Conservation (phyloP, 92 coral and sea anemone genomes). For the Phenganax subtilis region DNA sequence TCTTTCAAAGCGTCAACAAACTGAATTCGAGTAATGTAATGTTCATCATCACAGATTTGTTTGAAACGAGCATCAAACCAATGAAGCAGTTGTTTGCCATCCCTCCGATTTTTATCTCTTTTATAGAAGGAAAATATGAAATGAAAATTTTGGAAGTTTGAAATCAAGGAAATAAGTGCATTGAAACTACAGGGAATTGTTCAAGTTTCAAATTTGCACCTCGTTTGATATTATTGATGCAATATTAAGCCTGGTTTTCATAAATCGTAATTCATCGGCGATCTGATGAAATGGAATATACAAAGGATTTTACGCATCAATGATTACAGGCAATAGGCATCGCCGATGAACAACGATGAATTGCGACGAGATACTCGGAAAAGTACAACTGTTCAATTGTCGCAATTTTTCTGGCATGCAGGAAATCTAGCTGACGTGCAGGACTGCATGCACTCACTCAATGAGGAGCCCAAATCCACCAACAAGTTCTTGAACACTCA, state of each 20-base stretch:
- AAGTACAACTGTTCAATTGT: too few relatives aligned
- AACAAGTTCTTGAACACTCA: slow-evolving; percentile 37
- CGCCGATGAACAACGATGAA: too few relatives aligned
- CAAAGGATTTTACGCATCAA: too few relatives aligned
- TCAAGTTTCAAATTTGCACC: too few relatives aligned
- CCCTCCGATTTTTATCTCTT: slow-evolving; percentile 10
- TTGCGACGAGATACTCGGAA: too few relatives aligned
- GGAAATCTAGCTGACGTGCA: too few relatives aligned
- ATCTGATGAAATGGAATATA: too few relatives aligned
- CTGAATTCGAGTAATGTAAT: slow-evolving; percentile 8
- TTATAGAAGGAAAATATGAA: neutral
- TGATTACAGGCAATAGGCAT: too few relatives aligned
- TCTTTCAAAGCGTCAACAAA: slow-evolving; percentile 12
- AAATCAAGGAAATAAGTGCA: neutral
- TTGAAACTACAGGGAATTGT: neutral
- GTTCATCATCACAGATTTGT: slow-evolving; percentile 7
- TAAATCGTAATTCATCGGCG: too few relatives aligned
- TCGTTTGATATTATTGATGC: too few relatives aligned
- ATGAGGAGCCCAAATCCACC: slow-evolving; percentile 30
- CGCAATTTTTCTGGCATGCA: too few relatives aligned
- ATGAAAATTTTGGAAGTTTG: neutral
- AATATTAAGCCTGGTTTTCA: too few relatives aligned
- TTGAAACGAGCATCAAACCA: slow-evolving; percentile 22
- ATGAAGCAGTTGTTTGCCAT: slow-evolving; percentile 5
- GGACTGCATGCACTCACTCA: slow-evolving; percentile 1